These are phyloP conservation scores for Lichenostomus cassidix DNA, from an alignment of 2,113 vertebrate genomes.

Conservation along the genomic window DNA sequence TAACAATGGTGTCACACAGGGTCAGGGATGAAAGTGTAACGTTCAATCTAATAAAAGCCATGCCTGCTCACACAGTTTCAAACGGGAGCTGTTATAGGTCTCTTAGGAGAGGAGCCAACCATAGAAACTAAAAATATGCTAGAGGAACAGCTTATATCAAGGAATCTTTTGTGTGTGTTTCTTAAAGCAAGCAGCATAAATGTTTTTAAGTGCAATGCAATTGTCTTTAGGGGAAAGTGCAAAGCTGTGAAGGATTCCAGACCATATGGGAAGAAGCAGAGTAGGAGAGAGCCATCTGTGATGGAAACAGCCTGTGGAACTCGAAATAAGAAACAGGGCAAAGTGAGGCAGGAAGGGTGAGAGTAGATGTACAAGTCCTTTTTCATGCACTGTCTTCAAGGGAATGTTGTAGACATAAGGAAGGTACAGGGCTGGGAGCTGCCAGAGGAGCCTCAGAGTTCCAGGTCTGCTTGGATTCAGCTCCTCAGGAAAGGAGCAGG, in stretches of 20 bases:
- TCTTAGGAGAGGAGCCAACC: not conserved
- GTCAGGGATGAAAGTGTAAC: not conserved
- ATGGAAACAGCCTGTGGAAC: not conserved
- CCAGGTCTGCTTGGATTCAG: not conserved
- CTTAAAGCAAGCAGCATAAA: constrained; percentile 2
- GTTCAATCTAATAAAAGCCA: not conserved
- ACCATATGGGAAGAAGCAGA: constrained; percentile 4
- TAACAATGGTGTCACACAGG: not conserved
- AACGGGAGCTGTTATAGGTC: not conserved
- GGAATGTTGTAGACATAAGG: not conserved
- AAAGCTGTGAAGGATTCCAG: constrained; percentile 14
- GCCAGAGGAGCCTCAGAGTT: not conserved
- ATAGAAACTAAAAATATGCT: not conserved
- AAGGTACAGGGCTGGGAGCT: not conserved
- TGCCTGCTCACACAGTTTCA: not conserved
- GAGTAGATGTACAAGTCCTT: not conserved
- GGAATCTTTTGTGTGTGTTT: not conserved
- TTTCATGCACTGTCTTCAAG: not conserved
- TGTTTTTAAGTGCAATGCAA: not conserved
- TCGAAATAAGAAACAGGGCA: not conserved
- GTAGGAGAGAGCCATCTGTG: not conserved
- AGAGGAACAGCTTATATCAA: not conserved
- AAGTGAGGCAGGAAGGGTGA: not conserved
- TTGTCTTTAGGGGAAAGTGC: not conserved
- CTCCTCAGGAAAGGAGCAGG: not conserved